A percentile compares a stretch with the other conserved stretches of the same genome.
Evolutionary conservation across 2,797 vertebrate genomes (phyloP).

Genomic region (Todus mexicanus): DNA sequence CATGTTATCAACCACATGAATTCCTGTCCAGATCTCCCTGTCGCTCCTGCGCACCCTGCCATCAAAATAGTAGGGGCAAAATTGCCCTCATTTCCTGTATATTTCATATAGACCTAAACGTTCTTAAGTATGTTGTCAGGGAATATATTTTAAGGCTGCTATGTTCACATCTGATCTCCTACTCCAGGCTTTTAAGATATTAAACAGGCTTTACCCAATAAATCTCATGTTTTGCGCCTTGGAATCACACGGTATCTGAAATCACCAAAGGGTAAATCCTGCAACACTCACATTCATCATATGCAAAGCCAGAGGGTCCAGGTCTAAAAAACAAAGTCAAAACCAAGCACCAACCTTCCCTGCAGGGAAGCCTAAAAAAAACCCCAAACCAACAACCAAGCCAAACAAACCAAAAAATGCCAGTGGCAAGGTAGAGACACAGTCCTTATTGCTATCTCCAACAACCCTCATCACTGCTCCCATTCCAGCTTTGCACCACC

Average conservation of each 20-base stretch:
- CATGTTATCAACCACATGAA: conserved; percentile 6
- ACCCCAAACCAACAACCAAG: background rate
- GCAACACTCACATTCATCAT: background rate
- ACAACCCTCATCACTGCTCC: background rate
- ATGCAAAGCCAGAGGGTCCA: background rate
- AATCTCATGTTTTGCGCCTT: conserved; percentile 13
- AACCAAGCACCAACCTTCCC: background rate
- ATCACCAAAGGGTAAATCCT: background rate
- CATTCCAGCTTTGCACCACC: background rate
- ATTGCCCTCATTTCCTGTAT: conserved; percentile 43
- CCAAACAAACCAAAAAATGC: background rate
- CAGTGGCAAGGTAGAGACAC: background rate
- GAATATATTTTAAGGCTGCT: conserved; percentile 44
- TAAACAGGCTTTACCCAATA: conserved; percentile 43
- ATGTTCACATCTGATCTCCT: conserved; percentile 26
- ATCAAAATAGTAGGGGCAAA: conserved; percentile 29
- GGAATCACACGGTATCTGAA: background rate
- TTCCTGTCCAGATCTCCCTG: background rate
- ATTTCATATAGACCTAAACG: conserved; percentile 26
- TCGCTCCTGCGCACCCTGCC: background rate
- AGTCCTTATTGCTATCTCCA: background rate
- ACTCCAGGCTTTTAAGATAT: conserved; percentile 32
- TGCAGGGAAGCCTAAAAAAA: background rate
- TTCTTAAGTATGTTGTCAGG: conserved; percentile 23
- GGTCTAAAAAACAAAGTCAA: background rate